Evolutionary conservation across 2,113 vertebrate species (phyloP).

Genomic region (Crypturellus undulatus): DNA sequence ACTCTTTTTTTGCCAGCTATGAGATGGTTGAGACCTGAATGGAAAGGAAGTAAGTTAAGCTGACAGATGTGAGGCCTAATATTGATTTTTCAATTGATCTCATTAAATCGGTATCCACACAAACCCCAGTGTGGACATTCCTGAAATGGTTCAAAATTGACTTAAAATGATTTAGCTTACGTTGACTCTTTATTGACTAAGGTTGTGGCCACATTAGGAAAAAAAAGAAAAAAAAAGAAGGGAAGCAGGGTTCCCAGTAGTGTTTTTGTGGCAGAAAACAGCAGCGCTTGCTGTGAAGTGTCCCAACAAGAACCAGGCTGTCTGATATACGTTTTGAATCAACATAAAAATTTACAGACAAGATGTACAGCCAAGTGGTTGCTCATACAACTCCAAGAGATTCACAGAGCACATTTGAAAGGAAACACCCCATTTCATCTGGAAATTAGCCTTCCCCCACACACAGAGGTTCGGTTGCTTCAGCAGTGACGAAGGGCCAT

Average conservation of each 20-base stretch:
- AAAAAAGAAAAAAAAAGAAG: not conserved
- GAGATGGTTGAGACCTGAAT: not conserved
- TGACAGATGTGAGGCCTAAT: not conserved
- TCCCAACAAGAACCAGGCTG: not conserved
- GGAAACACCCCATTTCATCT: not conserved
- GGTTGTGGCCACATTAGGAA: not conserved
- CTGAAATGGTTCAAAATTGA: slow-evolving; percentile 38
- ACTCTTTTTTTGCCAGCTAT: not conserved
- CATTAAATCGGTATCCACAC: slow-evolving; percentile 45
- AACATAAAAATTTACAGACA: not conserved
- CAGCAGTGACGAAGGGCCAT: not conserved
- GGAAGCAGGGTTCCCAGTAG: too few species aligned
- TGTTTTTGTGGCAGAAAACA: not conserved
- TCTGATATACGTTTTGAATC: accelerated
- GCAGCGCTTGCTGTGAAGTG: not conserved
- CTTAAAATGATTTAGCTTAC: slow-evolving; percentile 32
- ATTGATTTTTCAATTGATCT: slow-evolving; percentile 59
- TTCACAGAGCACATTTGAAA: not conserved
- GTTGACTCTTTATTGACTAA: not conserved
- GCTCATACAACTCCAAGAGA: not conserved
- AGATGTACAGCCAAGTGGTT: not conserved
- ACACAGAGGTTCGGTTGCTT: not conserved
- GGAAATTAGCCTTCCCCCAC: not conserved
- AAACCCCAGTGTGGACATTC: slow-evolving; percentile 20
- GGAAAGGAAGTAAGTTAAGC: slow-evolving; percentile 22